A percentile compares a stretch with the other conserved stretches of the same genome.
Evolutionary conservation across 2,113 vertebrate genomes (phyloP).

Genomic region (Zapus hudsonius): DNA sequence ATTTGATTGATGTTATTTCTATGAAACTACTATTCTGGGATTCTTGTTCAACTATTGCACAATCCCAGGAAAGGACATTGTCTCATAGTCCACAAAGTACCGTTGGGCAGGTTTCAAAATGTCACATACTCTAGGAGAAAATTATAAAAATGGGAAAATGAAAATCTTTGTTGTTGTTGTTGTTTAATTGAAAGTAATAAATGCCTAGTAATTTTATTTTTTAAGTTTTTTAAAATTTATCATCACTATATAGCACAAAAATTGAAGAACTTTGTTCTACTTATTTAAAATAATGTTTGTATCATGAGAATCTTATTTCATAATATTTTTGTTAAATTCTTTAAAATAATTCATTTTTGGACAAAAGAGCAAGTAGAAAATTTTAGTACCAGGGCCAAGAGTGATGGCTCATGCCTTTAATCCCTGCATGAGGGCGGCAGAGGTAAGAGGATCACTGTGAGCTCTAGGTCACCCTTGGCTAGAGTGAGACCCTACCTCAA

Average conservation of each 20-base stretch:
- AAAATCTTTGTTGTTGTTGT: neutral
- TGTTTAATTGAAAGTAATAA: neutral
- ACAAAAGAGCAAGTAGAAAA: slow-evolving; percentile 21
- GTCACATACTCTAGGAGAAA: neutral
- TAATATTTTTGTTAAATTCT: slow-evolving; percentile 49
- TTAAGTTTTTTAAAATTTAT: slow-evolving; percentile 35
- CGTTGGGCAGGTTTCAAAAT: slow-evolving; percentile 32
- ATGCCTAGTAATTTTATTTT: slow-evolving; percentile 22
- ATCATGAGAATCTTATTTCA: slow-evolving; percentile 16
- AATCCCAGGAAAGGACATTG: slow-evolving; percentile 22
- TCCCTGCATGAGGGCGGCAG: too few species aligned
- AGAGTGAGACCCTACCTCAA: too few species aligned
- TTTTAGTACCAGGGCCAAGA: neutral
- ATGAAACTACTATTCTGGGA: slow-evolving; percentile 27
- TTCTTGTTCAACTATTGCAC: slow-evolving; percentile 43
- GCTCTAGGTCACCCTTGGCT: too few species aligned
- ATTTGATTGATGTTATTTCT: slow-evolving; percentile 19
- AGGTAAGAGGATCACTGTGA: too few species aligned
- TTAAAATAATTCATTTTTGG: slow-evolving; percentile 37
- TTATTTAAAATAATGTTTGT: slow-evolving; percentile 36
- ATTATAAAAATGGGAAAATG: slow-evolving; percentile 30
- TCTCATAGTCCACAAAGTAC: slow-evolving; percentile 35
- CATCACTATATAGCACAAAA: neutral
- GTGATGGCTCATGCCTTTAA: too few species aligned
- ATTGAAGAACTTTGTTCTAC: neutral